Evolutionary conservation across 2,113 vertebrate genomes (phyloP), one percentile per base, ranked within the genome.

Genomic region (Forbesichthys papilliferus): DNA sequence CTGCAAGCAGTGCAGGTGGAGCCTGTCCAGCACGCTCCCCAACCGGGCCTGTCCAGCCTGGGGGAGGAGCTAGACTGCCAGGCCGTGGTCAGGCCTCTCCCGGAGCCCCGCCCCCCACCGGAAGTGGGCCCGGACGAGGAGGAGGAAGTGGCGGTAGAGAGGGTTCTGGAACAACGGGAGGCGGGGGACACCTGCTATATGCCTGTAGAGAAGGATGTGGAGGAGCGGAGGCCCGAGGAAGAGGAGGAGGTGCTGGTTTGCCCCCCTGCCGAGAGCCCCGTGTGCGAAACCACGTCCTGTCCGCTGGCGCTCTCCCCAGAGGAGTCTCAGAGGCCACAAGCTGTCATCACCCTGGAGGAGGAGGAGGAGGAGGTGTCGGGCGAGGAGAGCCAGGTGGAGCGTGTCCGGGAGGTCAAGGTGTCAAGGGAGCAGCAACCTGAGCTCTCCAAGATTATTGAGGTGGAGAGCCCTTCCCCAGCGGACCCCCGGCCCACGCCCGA

Each of bases 1-100:
- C 89, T 95, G 58, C 88, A 95, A 90, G 90, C 95, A 66, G 93
- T 98, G 88, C 95, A 94, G 2, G 85, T 33, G 0, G 91, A 90
- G 81, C 86, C 92, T 56, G 79, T 80, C 9, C 77, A 85, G 56
- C 88, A 91, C 6, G 53, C 63, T 0, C 69, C 18, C 0, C 89
- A 81, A 64, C 53, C 86, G 12, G 3, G n/a, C 1, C 64, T 93
- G 53, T 84, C 90, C 48, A 77, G 64, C 53, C 64, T 91, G 51
- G 81, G 46, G 0, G 89, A 92, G 65, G 90, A 84, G 66, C 73
- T 79, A 9, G 81, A 90, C 3, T 86, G 90, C 64, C 89, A 90
- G 64, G 86, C 81, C 1, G 79, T 84, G 69, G 78, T 91, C 53
- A 86, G 85, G 68, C 82, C 88, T 10, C 89, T 90, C 57, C 66